phyloP scores from a whole-genome alignment of 2,888 invertebrate species.

The Parochlus steinenii region DNA sequence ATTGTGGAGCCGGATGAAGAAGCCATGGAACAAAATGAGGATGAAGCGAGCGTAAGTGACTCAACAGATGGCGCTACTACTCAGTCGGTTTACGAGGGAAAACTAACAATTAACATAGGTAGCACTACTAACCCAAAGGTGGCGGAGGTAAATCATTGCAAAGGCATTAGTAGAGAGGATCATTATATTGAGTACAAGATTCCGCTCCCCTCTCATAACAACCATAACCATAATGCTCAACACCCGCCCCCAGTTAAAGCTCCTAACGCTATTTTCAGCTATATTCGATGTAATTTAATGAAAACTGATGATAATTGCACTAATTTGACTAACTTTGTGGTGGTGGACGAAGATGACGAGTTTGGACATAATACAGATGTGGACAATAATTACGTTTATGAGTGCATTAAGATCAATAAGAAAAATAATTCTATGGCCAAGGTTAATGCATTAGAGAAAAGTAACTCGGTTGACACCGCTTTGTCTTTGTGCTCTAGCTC shows the following conservation, averaged over 20 bases:
- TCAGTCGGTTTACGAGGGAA: conserved; percentile 11
- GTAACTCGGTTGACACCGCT: conserved; percentile 9
- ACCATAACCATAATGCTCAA: too few species aligned
- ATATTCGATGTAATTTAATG: conserved; percentile 9
- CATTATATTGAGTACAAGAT: too few species aligned
- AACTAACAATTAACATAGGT: conserved; percentile 26
- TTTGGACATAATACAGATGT: too few species aligned
- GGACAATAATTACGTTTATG: conserved; percentile 7
- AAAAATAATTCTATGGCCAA: not conserved
- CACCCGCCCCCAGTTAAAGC: too few species aligned
- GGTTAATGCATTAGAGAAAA: conserved; percentile 4
- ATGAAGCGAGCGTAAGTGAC: conserved; percentile 13
- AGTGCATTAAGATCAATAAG: conserved; percentile 9
- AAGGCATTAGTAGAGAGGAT: not conserved
- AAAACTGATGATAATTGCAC: too few species aligned
- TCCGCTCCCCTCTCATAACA: too few species aligned
- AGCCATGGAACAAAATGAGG: not conserved
- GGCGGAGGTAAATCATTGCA: not conserved
- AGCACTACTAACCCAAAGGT: conserved; percentile 17
- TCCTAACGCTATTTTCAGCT: conserved; percentile 5
- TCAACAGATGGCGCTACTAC: conserved; percentile 11
- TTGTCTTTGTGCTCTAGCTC: conserved; percentile 9
- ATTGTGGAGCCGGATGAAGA: not conserved
- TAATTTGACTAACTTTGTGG: too few species aligned
- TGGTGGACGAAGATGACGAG: too few species aligned